These are phyloP conservation scores for Lysiphlebus fabarum DNA, from an alignment of 1,140 invertebrate genomes.

Conservation along the genomic window DNA sequence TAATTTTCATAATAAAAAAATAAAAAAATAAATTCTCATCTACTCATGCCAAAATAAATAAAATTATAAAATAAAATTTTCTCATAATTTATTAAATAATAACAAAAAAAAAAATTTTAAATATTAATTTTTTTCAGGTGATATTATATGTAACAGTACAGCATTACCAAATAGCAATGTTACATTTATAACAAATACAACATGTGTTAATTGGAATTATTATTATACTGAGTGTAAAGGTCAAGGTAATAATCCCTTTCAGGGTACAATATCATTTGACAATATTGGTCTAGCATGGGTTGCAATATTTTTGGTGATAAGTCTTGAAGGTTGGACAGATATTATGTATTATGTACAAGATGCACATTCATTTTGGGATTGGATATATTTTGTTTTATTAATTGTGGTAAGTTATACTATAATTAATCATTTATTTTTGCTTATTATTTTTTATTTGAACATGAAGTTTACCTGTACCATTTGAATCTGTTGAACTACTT, in stretches of 20 bases:
- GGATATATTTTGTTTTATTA: slow-evolving; percentile 98
- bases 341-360: slow-evolving; percentile 99
- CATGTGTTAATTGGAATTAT: slow-evolving; percentile 98
- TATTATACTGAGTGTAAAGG: slow-evolving; percentile 95
- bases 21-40: too few species aligned
- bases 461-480: too few species aligned
- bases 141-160: slow-evolving; percentile 60
- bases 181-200: slow-evolving; percentile 57
- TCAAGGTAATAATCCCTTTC: slow-evolving; percentile 94
- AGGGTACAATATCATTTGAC: slow-evolving; percentile 98
- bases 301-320: slow-evolving; percentile 96
- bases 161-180: slow-evolving; percentile 51
- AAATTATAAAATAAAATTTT: too few species aligned
- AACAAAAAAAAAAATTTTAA: too few species aligned
- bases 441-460: too few species aligned
- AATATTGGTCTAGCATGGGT: slow-evolving; percentile 99
- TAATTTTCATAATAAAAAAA: too few species aligned
- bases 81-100: too few species aligned
- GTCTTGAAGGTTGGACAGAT: slow-evolving; percentile 93
- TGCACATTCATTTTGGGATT: slow-evolving; percentile 99
- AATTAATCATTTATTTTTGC: too few species aligned
- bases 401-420: slow-evolving; percentile 83
- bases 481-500: too few species aligned
- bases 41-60: too few species aligned
- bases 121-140: slow-evolving; percentile 41